A percentile compares a stretch with the other conserved stretches of the same genome.
Conservation (phyloP, 2,113 vertebrate species). For the Nycticorax nycticorax region DNA sequence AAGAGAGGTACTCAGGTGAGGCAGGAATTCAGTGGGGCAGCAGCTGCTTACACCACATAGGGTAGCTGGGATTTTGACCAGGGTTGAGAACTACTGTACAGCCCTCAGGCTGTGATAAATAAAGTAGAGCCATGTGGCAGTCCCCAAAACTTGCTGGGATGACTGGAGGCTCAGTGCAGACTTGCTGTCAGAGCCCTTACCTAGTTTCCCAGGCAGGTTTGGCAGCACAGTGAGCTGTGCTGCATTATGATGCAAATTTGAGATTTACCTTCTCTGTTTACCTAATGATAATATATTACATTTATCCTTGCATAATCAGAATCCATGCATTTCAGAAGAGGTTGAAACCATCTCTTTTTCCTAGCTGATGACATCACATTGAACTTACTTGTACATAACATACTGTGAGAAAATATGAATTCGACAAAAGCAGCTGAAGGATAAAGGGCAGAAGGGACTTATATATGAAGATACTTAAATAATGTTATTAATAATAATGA, state of each 20-base stretch:
- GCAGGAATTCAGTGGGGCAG: neutral
- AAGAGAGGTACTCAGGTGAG: neutral
- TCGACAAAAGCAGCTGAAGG: neutral
- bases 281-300: neutral
- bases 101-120: neutral
- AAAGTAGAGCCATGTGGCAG: neutral
- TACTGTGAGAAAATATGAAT: neutral
- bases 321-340: neutral
- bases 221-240: neutral
- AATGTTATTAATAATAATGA: neutral
- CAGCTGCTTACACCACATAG: neutral
- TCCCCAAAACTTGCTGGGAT: neutral
- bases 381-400: neutral
- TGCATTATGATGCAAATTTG: neutral
- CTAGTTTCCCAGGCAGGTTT: neutral
- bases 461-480: neutral
- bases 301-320: neutral
- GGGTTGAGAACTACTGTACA: neutral
- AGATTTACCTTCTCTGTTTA: neutral
- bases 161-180: neutral
- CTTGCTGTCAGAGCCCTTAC: neutral
- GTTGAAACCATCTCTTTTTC: neutral
- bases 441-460: neutral
- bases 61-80: neutral
- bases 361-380: neutral